Evolutionary conservation across 2,888 invertebrate genomes (phyloP), one percentile per base, ranked within the genome.

Genomic region (Portevinia maculata): DNA sequence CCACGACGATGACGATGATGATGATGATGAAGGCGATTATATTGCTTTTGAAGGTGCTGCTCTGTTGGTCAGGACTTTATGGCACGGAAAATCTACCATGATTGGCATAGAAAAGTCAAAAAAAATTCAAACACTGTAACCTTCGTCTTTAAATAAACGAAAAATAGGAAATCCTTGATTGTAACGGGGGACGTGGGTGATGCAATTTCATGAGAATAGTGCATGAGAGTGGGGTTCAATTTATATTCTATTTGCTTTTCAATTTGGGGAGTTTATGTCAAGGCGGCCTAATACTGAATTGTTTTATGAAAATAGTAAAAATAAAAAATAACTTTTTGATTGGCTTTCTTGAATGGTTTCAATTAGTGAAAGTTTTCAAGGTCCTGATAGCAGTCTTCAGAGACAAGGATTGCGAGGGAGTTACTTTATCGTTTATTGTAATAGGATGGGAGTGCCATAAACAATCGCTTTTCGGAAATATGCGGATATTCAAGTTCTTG

Each of bases 1-100:
- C 21, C 17, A 37, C 8, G n/a, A 19, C 19, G 13, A 30, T 8
- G 32, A 50, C 11, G 6, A 13, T 24, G 55, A 32, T 11, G 30
- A 19, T 15, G 65, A 74, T 37, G 44, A 48, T 37, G 46, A 32
- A 41, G 37, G 30, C 59, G 57, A 67, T 69, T 75, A 62, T 69
- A 52, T 53, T 65, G 34, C 59, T 69, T 59, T 41, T 13, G 70
- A 34, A 55, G 53, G 34, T 69, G 39, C 30, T 39, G 41, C 46
- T 19, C 48, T 62, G 59, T 64, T 65, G 65, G 64, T 71, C 78
- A 65, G 64, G 71, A 79, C 79, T 65, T 73, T 79, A 74, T 79
- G 79, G 60, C 60, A 60, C 21, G 67, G 53, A 52, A 79, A 79
- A 79, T 73, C 59, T 34, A 59, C 60, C 28, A 65, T 76, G 83